A percentile compares a stretch with the other conserved stretches of the same genome.
These are phyloP conservation scores for Pseudomyrmex gracilis DNA, from an alignment of 1,140 invertebrate species.

Conservation along the genomic window DNA sequence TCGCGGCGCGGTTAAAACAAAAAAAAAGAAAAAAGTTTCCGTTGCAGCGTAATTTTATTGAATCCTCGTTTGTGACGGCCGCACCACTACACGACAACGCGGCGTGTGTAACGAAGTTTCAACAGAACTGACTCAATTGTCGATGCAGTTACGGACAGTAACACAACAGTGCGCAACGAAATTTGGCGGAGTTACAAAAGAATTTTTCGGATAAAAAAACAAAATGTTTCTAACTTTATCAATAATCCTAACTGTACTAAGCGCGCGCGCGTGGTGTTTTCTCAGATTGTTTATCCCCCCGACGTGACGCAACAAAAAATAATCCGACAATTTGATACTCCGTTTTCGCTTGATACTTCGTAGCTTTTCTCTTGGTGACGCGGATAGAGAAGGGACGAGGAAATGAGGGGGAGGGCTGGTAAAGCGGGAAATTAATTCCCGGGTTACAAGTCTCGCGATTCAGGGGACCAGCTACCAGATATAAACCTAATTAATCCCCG, in stretches of 20 bases:
- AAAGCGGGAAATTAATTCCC: constrained; percentile 57
- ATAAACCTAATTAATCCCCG: constrained; percentile 58
- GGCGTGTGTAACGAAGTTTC: constrained; percentile 18
- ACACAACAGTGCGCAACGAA: neutral
- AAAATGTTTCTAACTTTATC: too few relatives aligned
- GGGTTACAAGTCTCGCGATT: constrained; percentile 41
- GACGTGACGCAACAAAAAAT: too few relatives aligned
- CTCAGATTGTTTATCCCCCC: too few relatives aligned
- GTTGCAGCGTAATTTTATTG: constrained; percentile 49
- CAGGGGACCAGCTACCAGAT: constrained; percentile 36
- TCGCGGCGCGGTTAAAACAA: neutral
- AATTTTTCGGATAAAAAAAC: neutral
- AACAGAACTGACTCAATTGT: constrained; percentile 34
- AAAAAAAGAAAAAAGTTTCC: constrained; percentile 41
- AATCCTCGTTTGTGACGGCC: constrained; percentile 14
- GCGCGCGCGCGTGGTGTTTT: too few relatives aligned
- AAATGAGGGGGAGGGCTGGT: constrained; percentile 6
- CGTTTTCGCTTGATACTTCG: too few relatives aligned
- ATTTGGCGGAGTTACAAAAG: constrained; percentile 11
- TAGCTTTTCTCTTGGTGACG: too few relatives aligned
- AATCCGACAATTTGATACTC: too few relatives aligned
- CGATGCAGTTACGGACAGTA: neutral
- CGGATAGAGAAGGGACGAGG: too few relatives aligned
- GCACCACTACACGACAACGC: constrained; percentile 23
- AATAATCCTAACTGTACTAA: too few relatives aligned